A percentile compares a stretch with the other conserved stretches of the same genome.
Evolutionary conservation across 2,888 invertebrate genomes (phyloP).

Genomic region (Habrosyne pyritoides): DNA sequence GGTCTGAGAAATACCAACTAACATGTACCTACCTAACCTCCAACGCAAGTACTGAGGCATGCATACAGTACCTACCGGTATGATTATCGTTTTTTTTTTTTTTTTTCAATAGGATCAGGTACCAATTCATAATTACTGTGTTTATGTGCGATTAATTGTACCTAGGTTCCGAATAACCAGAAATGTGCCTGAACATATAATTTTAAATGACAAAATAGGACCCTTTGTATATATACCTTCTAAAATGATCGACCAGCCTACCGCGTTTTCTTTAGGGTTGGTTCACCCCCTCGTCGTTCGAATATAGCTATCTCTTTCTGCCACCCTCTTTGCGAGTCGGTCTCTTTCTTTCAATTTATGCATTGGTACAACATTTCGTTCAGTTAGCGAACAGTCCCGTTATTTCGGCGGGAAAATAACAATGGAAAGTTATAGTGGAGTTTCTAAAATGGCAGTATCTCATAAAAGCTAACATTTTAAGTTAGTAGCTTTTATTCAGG

Average conservation of each 20-base stretch:
- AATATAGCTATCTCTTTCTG: conserved; percentile 60
- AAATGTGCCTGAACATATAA: too few relatives aligned
- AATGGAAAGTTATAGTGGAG: neutral
- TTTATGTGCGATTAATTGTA: too few relatives aligned
- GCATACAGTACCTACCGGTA: too few relatives aligned
- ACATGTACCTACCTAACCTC: neutral
- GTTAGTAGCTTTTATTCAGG: too few relatives aligned
- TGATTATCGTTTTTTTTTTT: too few relatives aligned
- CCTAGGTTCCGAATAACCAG: too few relatives aligned
- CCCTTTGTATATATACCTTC: too few relatives aligned
- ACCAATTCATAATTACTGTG: too few relatives aligned
- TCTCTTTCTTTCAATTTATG: conserved; percentile 55
- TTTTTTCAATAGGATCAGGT: too few relatives aligned
- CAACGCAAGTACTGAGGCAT: neutral
- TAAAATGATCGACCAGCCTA: conserved; percentile 44
- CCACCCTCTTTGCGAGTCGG: conserved; percentile 57
- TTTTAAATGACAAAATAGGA: too few relatives aligned
- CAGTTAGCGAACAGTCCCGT: conserved; percentile 21
- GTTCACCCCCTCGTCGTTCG: conserved; percentile 72
- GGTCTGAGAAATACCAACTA: conserved; percentile 32
- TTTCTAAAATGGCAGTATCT: too few relatives aligned
- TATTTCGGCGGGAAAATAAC: conserved; percentile 43
- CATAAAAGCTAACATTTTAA: too few relatives aligned
- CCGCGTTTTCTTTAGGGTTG: conserved; percentile 72
- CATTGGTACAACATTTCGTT: conserved; percentile 21